Base-by-base conservation (phyloP, 1,140 invertebrate genomes). In the Drosophila bipectinata region DNA sequence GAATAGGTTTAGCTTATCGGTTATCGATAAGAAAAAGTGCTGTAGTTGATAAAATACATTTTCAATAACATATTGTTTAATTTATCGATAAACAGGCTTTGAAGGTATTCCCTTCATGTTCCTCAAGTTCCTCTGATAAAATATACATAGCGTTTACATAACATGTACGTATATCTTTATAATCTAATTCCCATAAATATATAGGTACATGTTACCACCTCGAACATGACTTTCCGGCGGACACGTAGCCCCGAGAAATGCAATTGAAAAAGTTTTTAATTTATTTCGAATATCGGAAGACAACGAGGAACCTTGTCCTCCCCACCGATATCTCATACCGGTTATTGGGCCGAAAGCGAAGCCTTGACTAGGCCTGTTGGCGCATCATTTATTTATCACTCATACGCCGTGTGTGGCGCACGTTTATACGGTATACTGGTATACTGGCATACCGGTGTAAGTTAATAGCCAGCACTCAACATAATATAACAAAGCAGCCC, bases 231-330 rank as follows among this genome's bases (percentile, higher is more conserved):
- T 39, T 34, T 45, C 60, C 45, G 21, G 26, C 53, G 32, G 45
- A 37, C 76, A 79, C 71, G 77, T 75, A 64, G 77, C 41, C 49
- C 34, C 10, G 51, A 14, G 51, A 79, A 79, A 71, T 71, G 78
- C 78, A 80, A 80, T 80, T 81, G 78, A 80, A 80, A 80, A 80
- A 80, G 72, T 80, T 80, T 80, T 80, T 80, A 80, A 80, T 80
- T 80, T 80, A 80, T 80, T 81, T 80, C 60, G 78, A 76, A 80
- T 80, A 80, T 80, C 72, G 74, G 32, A 56, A 54, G 66, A 75
- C 60, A 74, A 59, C 44, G 32, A 55, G 18, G 21, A 18, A 18
- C 18, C 7, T 18, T 34, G 9, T 4, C 12, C 12, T 14, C 15
- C 5, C 12, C 6, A 3, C 2, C 24, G 12, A 6, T 32, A 8